phyloP scores from a whole-genome alignment of 1,140 invertebrate species.

The Bombus confusus region DNA sequence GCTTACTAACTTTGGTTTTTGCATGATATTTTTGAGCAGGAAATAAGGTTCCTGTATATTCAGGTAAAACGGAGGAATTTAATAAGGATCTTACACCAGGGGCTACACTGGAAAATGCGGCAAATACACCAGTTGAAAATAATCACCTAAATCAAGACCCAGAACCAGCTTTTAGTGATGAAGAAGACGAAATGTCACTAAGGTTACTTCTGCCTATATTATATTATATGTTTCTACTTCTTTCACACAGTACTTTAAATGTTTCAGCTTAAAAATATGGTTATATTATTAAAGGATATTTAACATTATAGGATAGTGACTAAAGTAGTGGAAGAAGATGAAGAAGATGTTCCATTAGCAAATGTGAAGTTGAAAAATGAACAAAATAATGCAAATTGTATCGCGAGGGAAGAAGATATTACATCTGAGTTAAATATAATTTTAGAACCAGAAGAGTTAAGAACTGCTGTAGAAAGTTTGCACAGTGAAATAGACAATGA shows the following conservation, averaged over 20 bases:
- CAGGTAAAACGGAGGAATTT: constrained; percentile 83
- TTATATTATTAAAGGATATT: neutral
- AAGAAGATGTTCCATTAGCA: constrained; percentile 92
- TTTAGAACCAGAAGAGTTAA: constrained; percentile 85
- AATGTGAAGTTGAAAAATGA: constrained; percentile 85
- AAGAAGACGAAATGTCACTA: constrained; percentile 86
- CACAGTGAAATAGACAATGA: constrained; percentile 87
- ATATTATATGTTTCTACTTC: no score
- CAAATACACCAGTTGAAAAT: constrained; percentile 74
- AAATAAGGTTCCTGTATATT: constrained; percentile 81
- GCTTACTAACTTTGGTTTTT: constrained; percentile 79
- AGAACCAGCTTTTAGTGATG: constrained; percentile 91
- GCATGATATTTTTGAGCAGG: constrained; percentile 76
- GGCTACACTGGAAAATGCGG: constrained; percentile 73
- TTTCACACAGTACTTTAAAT: neutral
- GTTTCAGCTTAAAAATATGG: neutral
- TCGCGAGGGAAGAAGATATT: constrained; percentile 81
- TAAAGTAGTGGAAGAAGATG: constrained; percentile 88
- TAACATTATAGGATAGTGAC: constrained; percentile 74
- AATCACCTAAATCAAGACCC: constrained; percentile 83
- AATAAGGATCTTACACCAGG: constrained; percentile 84
- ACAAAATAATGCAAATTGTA: constrained; percentile 74
- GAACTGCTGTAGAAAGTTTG: constrained; percentile 85
- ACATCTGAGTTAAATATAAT: constrained; percentile 80
- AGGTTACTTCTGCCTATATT: constrained; percentile 69